Percentiles rank a stretch among this genome's conserved stretches.
Conservation (phyloP, 2,797 vertebrate genomes). For the Vultur gryphus region DNA sequence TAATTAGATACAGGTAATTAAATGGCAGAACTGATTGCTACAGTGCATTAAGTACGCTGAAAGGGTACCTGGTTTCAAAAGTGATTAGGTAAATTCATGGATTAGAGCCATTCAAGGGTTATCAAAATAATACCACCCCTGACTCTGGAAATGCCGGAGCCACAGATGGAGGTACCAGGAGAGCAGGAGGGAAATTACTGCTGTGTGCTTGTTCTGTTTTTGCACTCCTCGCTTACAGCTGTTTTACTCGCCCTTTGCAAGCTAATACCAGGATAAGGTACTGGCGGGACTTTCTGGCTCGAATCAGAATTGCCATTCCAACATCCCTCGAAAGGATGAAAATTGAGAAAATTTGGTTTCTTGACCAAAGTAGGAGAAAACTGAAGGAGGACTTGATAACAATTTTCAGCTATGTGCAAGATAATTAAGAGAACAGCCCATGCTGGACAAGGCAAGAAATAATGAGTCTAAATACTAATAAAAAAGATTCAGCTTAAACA, state of each 20-base stretch:
- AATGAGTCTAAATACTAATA: neutral
- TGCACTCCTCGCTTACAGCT: neutral
- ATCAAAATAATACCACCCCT: neutral
- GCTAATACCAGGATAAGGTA: neutral
- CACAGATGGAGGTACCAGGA: neutral
- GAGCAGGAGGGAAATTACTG: neutral
- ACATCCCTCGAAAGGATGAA: fast-evolving
- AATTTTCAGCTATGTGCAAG: neutral
- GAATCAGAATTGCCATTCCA: neutral
- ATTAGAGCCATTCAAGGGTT: neutral
- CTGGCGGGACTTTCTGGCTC: neutral
- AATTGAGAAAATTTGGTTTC: neutral
- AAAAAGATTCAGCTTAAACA: neutral
- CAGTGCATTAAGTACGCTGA: neutral
- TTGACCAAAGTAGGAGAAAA: neutral
- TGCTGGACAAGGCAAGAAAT: neutral
- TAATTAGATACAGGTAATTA: neutral
- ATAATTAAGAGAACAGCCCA: neutral
- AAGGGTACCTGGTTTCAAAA: neutral
- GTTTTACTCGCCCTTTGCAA: neutral
- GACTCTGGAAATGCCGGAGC: neutral
- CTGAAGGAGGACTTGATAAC: neutral
- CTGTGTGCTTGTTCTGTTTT: neutral
- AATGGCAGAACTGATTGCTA: neutral
- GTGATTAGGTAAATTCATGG: neutral